These are phyloP conservation scores for Rotaria sp. DNA, from an alignment of 2,888 invertebrate genomes.

Conservation along the genomic window DNA sequence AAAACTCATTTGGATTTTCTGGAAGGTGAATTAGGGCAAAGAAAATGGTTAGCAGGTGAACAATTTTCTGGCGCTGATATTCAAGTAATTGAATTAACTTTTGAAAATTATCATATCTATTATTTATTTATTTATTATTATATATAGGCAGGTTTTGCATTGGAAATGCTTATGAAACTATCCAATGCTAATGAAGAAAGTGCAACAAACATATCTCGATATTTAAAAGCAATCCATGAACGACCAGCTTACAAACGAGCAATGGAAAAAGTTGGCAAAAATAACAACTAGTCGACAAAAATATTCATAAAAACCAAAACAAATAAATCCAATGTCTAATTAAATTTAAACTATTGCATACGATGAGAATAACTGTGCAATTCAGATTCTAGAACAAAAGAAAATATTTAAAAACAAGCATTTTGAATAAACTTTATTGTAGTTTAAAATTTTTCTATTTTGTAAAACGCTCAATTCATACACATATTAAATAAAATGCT, in stretches of 20 bases:
- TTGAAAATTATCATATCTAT: not conserved
- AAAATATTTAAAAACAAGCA: too few relatives aligned
- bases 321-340: too few relatives aligned
- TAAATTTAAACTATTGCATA: too few relatives aligned
- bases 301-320: too few relatives aligned
- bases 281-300: not conserved
- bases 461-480: too few relatives aligned
- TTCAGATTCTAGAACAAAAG: too few relatives aligned
- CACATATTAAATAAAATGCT: too few relatives aligned
- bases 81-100: not conserved
- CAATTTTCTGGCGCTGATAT: slow-evolving; percentile 28
- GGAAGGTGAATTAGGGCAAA: not conserved
- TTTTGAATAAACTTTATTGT: too few relatives aligned
- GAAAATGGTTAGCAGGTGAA: not conserved
- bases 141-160: not conserved
- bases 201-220: not conserved
- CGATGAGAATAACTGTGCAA: too few relatives aligned
- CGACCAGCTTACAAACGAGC: not conserved
- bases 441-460: too few relatives aligned
- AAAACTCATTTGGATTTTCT: not conserved
- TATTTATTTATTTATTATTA: not conserved
- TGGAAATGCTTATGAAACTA: not conserved
- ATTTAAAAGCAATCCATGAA: not conserved
- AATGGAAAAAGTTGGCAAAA: not conserved
- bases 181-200: not conserved